phyloP scores from a whole-genome alignment of 2,113 vertebrate species.

The Eulacestoma nigropectus region DNA sequence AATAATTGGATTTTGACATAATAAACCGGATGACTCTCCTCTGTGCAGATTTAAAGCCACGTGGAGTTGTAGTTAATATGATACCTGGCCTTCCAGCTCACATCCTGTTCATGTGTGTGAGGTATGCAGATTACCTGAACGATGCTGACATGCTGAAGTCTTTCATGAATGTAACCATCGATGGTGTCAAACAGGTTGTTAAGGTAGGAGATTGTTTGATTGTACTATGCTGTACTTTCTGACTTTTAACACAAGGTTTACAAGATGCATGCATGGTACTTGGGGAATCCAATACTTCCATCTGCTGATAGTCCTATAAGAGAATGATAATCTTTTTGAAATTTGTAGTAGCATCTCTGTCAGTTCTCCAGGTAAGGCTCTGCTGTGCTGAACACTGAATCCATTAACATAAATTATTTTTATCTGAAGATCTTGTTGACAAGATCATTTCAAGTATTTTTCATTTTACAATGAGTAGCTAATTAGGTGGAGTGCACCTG shows the following conservation, averaged over 20 bases:
- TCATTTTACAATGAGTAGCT: background rate
- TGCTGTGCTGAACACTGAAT: background rate
- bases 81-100: conserved; percentile 87
- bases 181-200: conserved; percentile 84
- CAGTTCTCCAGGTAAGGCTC: background rate
- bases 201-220: conserved; percentile 70
- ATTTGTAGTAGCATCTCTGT: background rate
- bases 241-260: background rate
- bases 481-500: background rate
- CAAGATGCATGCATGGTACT: background rate
- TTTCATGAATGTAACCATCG: conserved; percentile 83
- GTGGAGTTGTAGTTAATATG: conserved; percentile 91
- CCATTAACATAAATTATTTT: background rate
- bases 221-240: background rate
- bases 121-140: conserved; percentile 88
- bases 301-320: background rate
- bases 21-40: background rate
- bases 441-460: background rate
- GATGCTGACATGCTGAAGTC: conserved; percentile 87
- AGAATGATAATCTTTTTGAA: background rate
- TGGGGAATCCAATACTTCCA: background rate
- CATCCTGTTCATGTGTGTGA: conserved; percentile 94
- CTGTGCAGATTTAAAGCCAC: conserved; percentile 85
- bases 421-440: background rate
- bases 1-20: background rate